Percentiles rank a stretch among this genome's conserved stretches.
Conservation (phyloP, 2,888 invertebrate genomes). For the Frankliniella fusca region DNA sequence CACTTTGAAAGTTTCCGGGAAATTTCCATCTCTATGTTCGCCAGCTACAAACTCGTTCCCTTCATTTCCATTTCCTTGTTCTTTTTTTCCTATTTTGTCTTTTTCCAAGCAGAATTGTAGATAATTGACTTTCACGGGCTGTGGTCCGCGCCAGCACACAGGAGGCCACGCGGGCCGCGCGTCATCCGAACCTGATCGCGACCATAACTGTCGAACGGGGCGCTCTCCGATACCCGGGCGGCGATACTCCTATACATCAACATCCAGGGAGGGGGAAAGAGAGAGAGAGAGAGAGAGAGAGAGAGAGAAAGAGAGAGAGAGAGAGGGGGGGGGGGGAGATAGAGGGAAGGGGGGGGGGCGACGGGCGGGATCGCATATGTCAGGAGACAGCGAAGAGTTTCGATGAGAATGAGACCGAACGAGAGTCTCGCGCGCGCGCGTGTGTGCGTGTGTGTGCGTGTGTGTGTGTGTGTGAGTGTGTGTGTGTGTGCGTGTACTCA, state of each 20-base stretch:
- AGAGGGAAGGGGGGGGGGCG: neutral
- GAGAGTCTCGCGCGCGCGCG: neutral
- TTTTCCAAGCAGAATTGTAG: neutral
- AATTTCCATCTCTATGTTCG: too few species aligned
- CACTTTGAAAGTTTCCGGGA: too few species aligned
- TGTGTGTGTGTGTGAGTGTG: neutral
- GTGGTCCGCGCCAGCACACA: too few species aligned
- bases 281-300: neutral
- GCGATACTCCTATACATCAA: neutral
- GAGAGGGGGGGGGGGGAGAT: neutral
- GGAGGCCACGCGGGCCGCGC: neutral
- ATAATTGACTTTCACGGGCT: neutral
- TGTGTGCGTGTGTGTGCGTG: conserved; percentile 9
- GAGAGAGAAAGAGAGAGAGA: neutral
- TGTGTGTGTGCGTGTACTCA: neutral
- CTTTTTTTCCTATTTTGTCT: neutral
- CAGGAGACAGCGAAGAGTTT: too few species aligned
- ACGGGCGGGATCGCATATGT: too few species aligned
- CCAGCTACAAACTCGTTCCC: too few species aligned
- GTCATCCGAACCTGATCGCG: too few species aligned
- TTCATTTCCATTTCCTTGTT: too few species aligned
- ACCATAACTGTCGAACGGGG: too few species aligned
- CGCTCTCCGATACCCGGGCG: too few species aligned
- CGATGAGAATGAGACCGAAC: too few species aligned
- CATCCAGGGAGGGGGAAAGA: neutral